phyloP scores from a whole-genome alignment of 2,888 invertebrate genomes.

The Epiblema foenella region DNA sequence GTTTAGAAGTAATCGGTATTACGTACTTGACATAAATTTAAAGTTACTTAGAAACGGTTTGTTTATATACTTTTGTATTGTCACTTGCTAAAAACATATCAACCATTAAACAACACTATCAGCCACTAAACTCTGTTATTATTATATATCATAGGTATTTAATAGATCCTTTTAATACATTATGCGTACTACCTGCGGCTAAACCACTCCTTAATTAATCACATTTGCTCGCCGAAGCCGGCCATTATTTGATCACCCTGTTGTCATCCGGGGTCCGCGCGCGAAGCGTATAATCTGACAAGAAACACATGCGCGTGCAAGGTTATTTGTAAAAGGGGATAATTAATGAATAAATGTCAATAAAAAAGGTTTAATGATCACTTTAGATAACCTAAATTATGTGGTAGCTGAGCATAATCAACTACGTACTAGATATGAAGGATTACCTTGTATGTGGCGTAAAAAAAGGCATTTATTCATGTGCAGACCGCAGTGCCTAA shows the following conservation, averaged over 20 bases:
- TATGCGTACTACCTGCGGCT: not conserved
- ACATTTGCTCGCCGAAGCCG: not conserved
- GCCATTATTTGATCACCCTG: not conserved
- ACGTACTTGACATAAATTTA: too few species aligned
- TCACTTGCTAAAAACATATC: too few species aligned
- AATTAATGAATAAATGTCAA: constrained; percentile 7
- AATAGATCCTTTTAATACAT: too few species aligned
- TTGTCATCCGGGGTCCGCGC: not conserved
- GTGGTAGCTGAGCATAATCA: not conserved
- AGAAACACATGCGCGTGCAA: constrained; percentile 5
- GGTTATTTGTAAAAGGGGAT: constrained; percentile 14
- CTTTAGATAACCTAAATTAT: constrained; percentile 12
- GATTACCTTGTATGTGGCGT: not conserved
- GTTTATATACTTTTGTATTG: too few species aligned
- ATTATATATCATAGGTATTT: too few species aligned
- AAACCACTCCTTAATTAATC: not conserved
- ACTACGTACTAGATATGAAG: not conserved
- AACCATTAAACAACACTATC: too few species aligned
- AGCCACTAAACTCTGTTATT: too few species aligned
- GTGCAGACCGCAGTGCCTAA: too few species aligned
- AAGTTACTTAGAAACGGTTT: too few species aligned
- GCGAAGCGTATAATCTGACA: constrained; percentile 20
- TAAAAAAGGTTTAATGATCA: not conserved
- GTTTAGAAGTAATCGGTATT: too few species aligned
- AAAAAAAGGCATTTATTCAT: not conserved